Conservation (phyloP, 2,113 vertebrate species). For the Coptodon rendalli region DNA sequence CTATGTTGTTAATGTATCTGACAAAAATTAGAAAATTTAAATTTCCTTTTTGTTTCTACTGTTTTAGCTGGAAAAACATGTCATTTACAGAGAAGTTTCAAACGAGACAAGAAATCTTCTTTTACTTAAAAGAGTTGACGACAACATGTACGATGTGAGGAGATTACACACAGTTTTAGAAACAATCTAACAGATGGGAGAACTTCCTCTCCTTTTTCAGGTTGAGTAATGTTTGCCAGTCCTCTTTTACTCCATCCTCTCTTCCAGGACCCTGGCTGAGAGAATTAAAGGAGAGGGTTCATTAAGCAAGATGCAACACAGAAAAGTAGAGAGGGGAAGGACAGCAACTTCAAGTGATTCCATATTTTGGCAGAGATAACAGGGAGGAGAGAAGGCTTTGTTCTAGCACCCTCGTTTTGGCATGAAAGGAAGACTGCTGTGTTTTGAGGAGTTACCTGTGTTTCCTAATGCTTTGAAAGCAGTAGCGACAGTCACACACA, state of each 20-base stretch:
- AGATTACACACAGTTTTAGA: background rate
- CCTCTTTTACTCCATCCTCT: background rate
- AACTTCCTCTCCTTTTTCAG: background rate
- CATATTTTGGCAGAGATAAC: conserved; percentile 34
- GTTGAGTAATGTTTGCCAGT: conserved; percentile 6
- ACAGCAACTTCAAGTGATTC: conserved; percentile 19
- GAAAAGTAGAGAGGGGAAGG: background rate
- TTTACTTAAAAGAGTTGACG: background rate
- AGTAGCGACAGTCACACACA: background rate
- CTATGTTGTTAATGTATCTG: background rate
- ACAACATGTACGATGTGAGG: background rate
- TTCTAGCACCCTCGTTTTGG: conserved; percentile 13
- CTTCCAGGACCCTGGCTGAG: conserved; percentile 22
- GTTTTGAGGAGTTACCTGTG: conserved; percentile 42
- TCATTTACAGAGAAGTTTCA: background rate
- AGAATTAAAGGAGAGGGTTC: conserved; percentile 19
- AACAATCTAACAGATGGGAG: conserved; percentile 23
- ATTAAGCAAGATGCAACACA: conserved; percentile 22
- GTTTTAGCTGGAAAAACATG: background rate
- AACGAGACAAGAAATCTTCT: background rate
- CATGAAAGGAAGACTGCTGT: conserved; percentile 35
- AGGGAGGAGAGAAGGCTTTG: conserved; percentile 31
- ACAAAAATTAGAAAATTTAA: background rate
- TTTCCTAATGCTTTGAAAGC: conserved; percentile 32
- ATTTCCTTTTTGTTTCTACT: background rate